Base-by-base conservation (phyloP, 2,888 invertebrate species). In the Phyto melanocephala region DNA sequence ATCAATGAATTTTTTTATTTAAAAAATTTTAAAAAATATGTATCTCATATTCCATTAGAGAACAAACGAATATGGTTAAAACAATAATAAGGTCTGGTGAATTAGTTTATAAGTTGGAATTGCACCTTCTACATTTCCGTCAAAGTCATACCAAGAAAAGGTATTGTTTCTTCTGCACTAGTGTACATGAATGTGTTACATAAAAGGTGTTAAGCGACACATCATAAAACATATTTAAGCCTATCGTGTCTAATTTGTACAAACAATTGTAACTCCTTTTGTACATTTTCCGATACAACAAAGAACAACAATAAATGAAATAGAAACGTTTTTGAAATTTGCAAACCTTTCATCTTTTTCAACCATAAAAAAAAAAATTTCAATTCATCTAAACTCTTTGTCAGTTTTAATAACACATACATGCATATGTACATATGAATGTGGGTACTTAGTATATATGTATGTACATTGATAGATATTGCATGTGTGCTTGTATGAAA, bases 321-420 rank as follows among this genome's bases (percentile, higher is more conserved):
- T 60, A 22, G 54, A 40, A 8, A 67, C 28, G 50, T 6, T 58
- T 20, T 40, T 56, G n/a, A 42, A 50, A 50, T 67, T 58, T 67
- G 56, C 63, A 71, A 78, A 78, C 58, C 58, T 71, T 71, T 78
- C 22, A 78, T 71, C n/a, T n/a, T n/a, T n/a, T n/a, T n/a, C n/a
- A n/a, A n/a, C n/a, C n/a, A n/a, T n/a, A n/a, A n/a, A n/a, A n/a
- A 17, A 50, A 4, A 62, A 54, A 77, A 42, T n/a, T 63, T 42
- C 62, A 45, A 65, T 65, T 35, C 52, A 65, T 63, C 54, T 24
- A 54, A 54, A 65, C 8, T 42, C 54, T 28, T 71, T 63, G 52
- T 54, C n/a, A 45, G 42, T 13, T 35, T 33, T 45, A 8, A 4
- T 45, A 45, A n/a, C 4, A 11, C 0, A 20, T 40, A 13, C 11